Percentiles rank a stretch among this genome's conserved stretches.
phyloP scores from a whole-genome alignment of 2,888 invertebrate genomes.

The Eupsilia transversa region DNA sequence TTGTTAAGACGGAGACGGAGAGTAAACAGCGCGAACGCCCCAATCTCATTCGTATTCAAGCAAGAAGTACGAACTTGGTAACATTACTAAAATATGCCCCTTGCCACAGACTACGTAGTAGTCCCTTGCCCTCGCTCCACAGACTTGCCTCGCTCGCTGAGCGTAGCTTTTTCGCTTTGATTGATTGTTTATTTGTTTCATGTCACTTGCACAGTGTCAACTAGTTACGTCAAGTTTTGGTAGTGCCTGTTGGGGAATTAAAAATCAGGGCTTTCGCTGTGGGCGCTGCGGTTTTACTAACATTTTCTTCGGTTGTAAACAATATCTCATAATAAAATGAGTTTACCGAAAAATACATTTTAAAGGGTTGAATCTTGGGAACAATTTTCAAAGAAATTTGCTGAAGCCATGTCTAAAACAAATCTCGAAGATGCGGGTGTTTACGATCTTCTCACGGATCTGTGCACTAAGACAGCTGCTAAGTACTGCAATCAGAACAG shows the following conservation, averaged over 20 bases:
- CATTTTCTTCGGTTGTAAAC: constrained; percentile 9
- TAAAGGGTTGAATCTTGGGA: neutral
- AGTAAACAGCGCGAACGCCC: too few relatives aligned
- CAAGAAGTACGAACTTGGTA: neutral
- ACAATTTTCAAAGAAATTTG: neutral
- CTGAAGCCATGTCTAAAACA: constrained; percentile 50
- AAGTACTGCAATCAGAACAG: constrained; percentile 78
- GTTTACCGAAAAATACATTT: neutral
- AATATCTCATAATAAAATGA: constrained; percentile 2
- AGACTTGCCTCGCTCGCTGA: too few relatives aligned
- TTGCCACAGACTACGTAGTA: too few relatives aligned
- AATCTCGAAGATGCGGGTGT: constrained; percentile 78
- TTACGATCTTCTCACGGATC: constrained; percentile 81
- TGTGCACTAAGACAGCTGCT: constrained; percentile 82
- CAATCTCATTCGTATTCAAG: too few relatives aligned
- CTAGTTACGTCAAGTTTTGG: neutral
- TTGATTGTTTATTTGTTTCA: neutral
- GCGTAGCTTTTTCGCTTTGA: too few relatives aligned
- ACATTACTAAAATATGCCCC: neutral
- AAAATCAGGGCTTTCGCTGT: neutral
- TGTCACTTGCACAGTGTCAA: neutral
- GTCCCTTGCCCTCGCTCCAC: too few relatives aligned
- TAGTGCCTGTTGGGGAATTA: neutral
- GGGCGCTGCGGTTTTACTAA: neutral
- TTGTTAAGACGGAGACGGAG: too few relatives aligned